Base-by-base conservation (phyloP, 2,888 invertebrate genomes). In the Augochlorella aurata region DNA sequence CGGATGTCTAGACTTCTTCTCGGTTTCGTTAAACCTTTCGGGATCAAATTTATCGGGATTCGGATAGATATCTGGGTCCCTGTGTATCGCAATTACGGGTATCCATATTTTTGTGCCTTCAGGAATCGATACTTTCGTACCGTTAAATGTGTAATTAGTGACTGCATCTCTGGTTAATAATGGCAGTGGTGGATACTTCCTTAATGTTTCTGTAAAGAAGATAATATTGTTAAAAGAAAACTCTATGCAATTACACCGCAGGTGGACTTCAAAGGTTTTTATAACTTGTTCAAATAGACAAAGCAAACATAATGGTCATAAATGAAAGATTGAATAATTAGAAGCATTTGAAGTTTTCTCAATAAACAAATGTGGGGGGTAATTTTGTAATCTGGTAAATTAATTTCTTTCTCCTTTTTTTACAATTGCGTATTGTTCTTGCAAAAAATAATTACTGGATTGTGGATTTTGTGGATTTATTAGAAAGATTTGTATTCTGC, bases 101-200 rank as follows among this genome's bases (percentile, higher is more conserved):
- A 92, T 87, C 50, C 83, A 73, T 38, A 91, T 16, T 9, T 10
- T 71, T 16, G 80, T 83, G 4, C 50, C 77, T 21, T 81, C 74
- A 0, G 89, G 89, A 16, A 93, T 89, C 0, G 87, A 87, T 1
- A 92, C 18, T 16, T 90, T 85, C 1, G 87, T 89, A 0, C 81
- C 87, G 7, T 29, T n/a, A 45, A 92, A 91, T 5, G 89, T 91
- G 50, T 91, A 90, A 12, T 77, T 14, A 54, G 85, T 87, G 3
- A 84, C 75, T 44, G 87, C 74, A 10, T 71, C 86, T 80, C 94
- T 90, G 77, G 90, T 91, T 12, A 94, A 81, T 10, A 89, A 63
- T 5, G 91, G 83, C 0, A 92, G 89, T 3, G 94, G 93, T 68
- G 95, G 94, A 88, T 94, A 94, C 70, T 93, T 92, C 44, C 94